Conservation (phyloP, 2,113 vertebrate species). For the Nansenia antarctica region DNA sequence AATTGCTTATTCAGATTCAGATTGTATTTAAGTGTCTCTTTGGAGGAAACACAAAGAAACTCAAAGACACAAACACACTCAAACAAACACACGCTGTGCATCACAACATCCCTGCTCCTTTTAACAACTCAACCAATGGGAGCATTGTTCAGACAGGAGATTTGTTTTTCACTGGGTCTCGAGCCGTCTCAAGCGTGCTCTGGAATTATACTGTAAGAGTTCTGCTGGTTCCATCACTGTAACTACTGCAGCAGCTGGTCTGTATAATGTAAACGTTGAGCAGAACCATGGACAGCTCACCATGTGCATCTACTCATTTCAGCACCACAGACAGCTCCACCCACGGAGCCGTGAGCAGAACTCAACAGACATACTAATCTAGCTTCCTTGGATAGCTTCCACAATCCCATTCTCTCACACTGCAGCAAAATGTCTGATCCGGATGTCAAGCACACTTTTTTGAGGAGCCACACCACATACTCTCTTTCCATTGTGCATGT, state of each 20-base stretch:
- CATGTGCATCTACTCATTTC: not conserved
- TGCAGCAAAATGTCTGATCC: not conserved
- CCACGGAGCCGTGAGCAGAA: too few species aligned
- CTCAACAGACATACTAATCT: too few species aligned
- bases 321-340: not conserved
- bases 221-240: not conserved
- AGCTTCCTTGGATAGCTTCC: conserved; percentile 12
- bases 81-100: too few species aligned
- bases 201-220: not conserved
- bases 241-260: not conserved
- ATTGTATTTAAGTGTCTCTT: not conserved
- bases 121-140: too few species aligned
- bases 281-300: not conserved
- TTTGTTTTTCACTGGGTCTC: too few species aligned
- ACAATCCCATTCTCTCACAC: not conserved
- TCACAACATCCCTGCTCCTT: too few species aligned
- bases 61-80: too few species aligned
- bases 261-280: not conserved
- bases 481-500: not conserved
- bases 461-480: too few species aligned
- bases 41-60: too few species aligned
- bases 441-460: not conserved
- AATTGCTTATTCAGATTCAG: not conserved
- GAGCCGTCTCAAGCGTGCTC: not conserved
- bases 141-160: too few species aligned